Percentiles rank a stretch among this genome's conserved stretches.
These are phyloP conservation scores for Volucella bombylans DNA, from an alignment of 2,888 invertebrate species.

Conservation along the genomic window DNA sequence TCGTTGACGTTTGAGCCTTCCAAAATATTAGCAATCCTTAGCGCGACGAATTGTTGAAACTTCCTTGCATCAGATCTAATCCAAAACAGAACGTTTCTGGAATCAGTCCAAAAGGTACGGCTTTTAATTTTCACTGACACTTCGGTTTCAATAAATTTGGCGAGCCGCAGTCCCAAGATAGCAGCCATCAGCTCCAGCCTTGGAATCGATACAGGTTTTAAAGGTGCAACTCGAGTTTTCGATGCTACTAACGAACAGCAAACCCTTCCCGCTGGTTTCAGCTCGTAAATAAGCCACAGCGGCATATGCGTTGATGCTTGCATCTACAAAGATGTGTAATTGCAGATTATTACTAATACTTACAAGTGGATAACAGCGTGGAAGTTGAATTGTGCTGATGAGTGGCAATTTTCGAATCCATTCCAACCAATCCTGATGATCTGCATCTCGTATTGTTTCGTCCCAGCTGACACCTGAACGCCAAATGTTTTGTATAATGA, in stretches of 20 bases:
- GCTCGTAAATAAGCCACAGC: slow-evolving; percentile 16
- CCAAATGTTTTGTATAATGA: slow-evolving; percentile 41
- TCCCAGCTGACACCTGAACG: slow-evolving; percentile 29
- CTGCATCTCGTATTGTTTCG: slow-evolving; percentile 3
- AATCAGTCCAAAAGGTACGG: no score
- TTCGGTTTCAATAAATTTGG: not conserved
- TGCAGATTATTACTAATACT: slow-evolving; percentile 19
- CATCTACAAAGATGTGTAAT: slow-evolving; percentile 29
- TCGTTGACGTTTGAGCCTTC: slow-evolving; percentile 34
- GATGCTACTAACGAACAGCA: slow-evolving; percentile 5
- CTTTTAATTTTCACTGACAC: no score
- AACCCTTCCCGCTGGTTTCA: not conserved
- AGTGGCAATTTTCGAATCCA: slow-evolving; percentile 17
- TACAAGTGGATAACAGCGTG: slow-evolving; percentile 20
- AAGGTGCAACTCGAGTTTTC: slow-evolving; percentile 36
- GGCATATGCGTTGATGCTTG: slow-evolving; percentile 29
- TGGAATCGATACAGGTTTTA: slow-evolving; percentile 29
- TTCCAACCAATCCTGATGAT: slow-evolving; percentile 31
- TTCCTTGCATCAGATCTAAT: slow-evolving; percentile 43
- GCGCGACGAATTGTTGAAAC: slow-evolving; percentile 52
- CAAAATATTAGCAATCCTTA: slow-evolving; percentile 53
- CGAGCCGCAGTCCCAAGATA: slow-evolving; percentile 19
- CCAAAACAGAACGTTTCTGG: slow-evolving; percentile 5
- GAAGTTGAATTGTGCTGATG: slow-evolving; percentile 4
- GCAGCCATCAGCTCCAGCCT: slow-evolving; percentile 42